Percentiles rank a stretch among this genome's conserved stretches.
Evolutionary conservation across 2,113 vertebrate species (phyloP).

Genomic region (Capreolus pygargus): DNA sequence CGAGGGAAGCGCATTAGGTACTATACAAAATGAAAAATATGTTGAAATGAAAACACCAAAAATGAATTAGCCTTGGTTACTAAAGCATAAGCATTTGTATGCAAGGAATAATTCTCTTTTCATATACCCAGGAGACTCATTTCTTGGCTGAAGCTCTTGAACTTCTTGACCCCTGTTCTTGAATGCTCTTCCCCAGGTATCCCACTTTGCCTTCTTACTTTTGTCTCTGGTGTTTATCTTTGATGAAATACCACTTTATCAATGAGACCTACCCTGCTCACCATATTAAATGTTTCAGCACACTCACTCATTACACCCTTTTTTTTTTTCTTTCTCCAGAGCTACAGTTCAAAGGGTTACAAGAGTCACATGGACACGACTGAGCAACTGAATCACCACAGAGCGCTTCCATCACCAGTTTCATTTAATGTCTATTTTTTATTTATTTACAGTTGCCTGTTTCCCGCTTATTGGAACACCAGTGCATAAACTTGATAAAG

Average conservation of each 20-base stretch:
- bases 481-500: neutral
- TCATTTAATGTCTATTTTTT: neutral
- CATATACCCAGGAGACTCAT: neutral
- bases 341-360: neutral
- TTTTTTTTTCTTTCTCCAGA: neutral
- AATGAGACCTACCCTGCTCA: neutral
- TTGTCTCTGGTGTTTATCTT: neutral
- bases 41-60: too few relatives aligned
- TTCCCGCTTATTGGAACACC: neutral
- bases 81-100: too few relatives aligned
- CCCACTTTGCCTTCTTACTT: neutral
- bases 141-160: neutral
- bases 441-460: neutral
- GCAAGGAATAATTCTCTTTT: neutral
- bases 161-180: neutral
- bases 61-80: too few relatives aligned
- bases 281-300: fast-evolving
- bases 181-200: neutral
- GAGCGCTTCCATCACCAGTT: too few relatives aligned
- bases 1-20: too few relatives aligned
- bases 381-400: neutral
- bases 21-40: too few relatives aligned
- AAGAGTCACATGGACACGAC: neutral
- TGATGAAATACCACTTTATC: neutral
- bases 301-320: neutral